These are phyloP conservation scores for Caenorhabditis sp. DNA, from an alignment of 2,888 invertebrate species.

Conservation along the genomic window DNA sequence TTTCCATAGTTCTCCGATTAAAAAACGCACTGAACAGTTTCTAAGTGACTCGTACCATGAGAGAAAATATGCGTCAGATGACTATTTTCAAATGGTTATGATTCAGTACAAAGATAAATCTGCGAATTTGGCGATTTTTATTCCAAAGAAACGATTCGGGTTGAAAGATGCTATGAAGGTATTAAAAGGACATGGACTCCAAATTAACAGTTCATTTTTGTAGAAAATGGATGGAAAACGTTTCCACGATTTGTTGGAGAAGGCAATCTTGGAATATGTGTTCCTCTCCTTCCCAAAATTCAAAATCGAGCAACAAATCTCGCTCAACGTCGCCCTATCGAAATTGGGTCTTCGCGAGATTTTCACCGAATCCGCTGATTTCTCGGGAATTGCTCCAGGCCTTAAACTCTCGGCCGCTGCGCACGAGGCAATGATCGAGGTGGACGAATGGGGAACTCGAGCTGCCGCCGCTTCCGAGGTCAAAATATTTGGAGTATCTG, in stretches of 20 bases:
- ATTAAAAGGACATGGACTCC: too few species aligned
- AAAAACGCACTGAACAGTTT: conserved; percentile 6
- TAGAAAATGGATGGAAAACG: conserved; percentile 10
- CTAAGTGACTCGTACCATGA: conserved; percentile 25
- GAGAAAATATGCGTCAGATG: conserved; percentile 2
- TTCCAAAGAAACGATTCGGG: conserved; percentile 10
- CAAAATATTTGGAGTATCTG: conserved; percentile 17
- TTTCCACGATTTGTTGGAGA: conserved; percentile 24
- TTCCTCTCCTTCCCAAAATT: conserved; percentile 38
- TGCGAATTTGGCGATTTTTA: conserved; percentile 25
- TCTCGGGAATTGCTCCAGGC: conserved; percentile 37
- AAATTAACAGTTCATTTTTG: too few species aligned
- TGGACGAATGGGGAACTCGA: conserved; percentile 56
- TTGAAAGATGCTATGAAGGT: conserved; percentile 9
- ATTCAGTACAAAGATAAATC: conserved; percentile 35
- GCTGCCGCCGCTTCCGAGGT: conserved; percentile 59
- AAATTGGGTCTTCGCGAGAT: conserved; percentile 31
- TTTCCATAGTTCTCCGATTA: conserved; percentile 9
- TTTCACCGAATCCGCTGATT: conserved; percentile 31
- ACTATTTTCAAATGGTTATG: conserved; percentile 19
- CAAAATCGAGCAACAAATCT: conserved; percentile 33
- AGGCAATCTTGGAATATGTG: conserved; percentile 11
- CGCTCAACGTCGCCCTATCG: conserved; percentile 20
- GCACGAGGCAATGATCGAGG: conserved; percentile 65
- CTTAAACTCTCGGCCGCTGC: conserved; percentile 54